Evolutionary conservation across 2,888 invertebrate species (phyloP).

Genomic region (Eupeodes latifasciatus): DNA sequence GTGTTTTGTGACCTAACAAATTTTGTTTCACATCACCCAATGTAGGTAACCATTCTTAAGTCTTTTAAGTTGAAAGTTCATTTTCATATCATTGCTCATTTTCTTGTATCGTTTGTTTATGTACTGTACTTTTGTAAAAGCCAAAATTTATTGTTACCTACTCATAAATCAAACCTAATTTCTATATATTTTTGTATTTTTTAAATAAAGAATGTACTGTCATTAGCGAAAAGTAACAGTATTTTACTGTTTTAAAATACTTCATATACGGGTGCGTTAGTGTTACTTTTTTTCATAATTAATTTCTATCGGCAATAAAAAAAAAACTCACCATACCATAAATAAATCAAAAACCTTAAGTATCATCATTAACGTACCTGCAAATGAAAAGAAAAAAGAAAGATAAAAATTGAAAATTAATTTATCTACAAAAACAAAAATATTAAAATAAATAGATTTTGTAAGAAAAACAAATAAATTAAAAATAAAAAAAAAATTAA

Average conservation of each 20-base stretch:
- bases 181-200: background rate
- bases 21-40: too few species aligned
- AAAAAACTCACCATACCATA: constrained; percentile 29
- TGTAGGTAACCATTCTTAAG: too few species aligned
- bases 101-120: background rate
- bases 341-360: constrained; percentile 37
- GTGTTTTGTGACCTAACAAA: too few species aligned
- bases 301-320: background rate
- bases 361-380: constrained; percentile 46
- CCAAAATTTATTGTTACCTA: background rate
- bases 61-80: too few species aligned
- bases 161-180: background rate
- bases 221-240: constrained; percentile 17
- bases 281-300: background rate
- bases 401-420: constrained; percentile 14
- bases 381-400: constrained; percentile 14
- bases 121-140: background rate
- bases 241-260: constrained; percentile 2
- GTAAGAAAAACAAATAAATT: constrained; percentile 40
- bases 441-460: constrained; percentile 37
- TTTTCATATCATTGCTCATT: background rate
- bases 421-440: constrained; percentile 1
- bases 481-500: constrained; percentile 7
- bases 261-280: constrained; percentile 10
- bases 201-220: background rate